These are phyloP conservation scores for Mormyrus iriodes DNA, from an alignment of 2,113 vertebrate species.

Conservation along the genomic window DNA sequence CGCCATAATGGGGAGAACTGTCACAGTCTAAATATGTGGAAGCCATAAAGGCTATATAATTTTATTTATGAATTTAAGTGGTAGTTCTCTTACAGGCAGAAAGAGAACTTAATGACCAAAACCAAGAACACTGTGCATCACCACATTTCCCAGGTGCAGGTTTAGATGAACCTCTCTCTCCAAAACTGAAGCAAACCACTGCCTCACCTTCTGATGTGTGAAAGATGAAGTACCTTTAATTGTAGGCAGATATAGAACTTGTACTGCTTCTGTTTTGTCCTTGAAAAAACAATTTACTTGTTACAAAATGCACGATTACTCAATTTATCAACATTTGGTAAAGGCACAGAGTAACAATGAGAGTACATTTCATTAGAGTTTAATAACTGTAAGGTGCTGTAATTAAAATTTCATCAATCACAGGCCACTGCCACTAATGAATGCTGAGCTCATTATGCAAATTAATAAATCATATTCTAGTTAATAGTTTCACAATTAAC, in stretches of 20 bases:
- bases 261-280: conserved; percentile 33
- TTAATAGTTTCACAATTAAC: conserved; percentile 60
- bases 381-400: conserved; percentile 64
- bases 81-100: not conserved
- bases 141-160: not conserved
- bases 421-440: conserved; percentile 48
- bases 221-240: conserved; percentile 31
- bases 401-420: conserved; percentile 71
- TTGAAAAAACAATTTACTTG: conserved; percentile 40
- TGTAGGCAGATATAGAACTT: conserved; percentile 32
- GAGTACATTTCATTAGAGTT: conserved; percentile 62
- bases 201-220: not conserved
- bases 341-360: conserved; percentile 63
- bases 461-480: conserved; percentile 66
- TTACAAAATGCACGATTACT: conserved; percentile 35
- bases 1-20: not conserved
- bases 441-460: conserved; percentile 64
- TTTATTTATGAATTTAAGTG: not conserved
- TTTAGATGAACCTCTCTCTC: not conserved
- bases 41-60: not conserved
- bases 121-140: too few species aligned
- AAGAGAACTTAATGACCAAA: not conserved
- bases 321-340: conserved; percentile 49
- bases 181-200: not conserved
- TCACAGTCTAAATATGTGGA: not conserved